Conservation (phyloP, 2,888 invertebrate genomes). For the Halocaridina rubra region DNA sequence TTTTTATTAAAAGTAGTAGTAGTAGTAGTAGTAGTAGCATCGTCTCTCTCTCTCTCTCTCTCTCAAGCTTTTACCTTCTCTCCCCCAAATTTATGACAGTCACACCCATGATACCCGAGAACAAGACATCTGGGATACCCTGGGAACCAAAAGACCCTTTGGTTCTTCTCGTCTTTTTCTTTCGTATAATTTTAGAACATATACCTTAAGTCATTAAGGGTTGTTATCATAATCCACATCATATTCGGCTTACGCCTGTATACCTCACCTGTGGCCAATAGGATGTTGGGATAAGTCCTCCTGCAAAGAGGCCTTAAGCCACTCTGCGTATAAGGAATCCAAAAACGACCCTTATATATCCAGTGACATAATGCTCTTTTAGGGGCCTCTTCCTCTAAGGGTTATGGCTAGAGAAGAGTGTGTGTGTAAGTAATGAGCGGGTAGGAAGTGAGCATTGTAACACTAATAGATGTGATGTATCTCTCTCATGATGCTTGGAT, state of each 20-base stretch:
- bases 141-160: not conserved
- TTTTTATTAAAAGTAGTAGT: too few species aligned
- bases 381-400: not conserved
- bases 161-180: not conserved
- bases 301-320: not conserved
- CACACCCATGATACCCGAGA: constrained; percentile 11
- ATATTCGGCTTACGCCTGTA: not conserved
- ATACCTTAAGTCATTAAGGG: not conserved
- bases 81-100: constrained; percentile 4
- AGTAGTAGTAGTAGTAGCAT: too few species aligned
- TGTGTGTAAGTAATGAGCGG: constrained; percentile 18
- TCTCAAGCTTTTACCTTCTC: not conserved
- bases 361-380: not conserved
- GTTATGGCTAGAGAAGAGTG: not conserved
- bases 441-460: constrained; percentile 48
- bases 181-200: not conserved
- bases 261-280: not conserved
- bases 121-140: not conserved
- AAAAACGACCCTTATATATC: not conserved
- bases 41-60: not conserved
- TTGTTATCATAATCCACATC: not conserved
- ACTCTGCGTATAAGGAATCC: not conserved
- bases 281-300: constrained; percentile 16
- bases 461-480: constrained; percentile 27
- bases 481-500: not conserved